Percentiles rank a stretch among this genome's conserved stretches.
Evolutionary conservation across 2,113 vertebrate genomes (phyloP).

Genomic region (Tupaia tana): DNA sequence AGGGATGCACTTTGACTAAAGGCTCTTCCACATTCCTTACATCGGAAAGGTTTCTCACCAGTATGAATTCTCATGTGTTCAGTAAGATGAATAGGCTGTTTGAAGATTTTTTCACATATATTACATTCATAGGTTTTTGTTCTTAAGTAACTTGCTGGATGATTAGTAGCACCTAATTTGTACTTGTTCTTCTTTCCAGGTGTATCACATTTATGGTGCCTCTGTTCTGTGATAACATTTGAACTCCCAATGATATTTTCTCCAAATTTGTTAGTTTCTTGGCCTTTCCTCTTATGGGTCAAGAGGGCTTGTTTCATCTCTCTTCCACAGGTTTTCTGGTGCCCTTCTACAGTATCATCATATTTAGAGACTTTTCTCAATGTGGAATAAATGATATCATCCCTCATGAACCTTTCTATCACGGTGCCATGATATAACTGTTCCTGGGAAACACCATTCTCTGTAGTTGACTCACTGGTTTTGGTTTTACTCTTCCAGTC

Average conservation of each 20-base stretch:
- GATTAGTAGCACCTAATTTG: conserved; percentile 62
- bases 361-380: conserved; percentile 53
- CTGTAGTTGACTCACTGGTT: conserved; percentile 30
- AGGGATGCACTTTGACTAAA: conserved; percentile 88
- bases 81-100: conserved; percentile 78
- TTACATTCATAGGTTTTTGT: conserved; percentile 77
- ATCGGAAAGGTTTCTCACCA: conserved; percentile 80
- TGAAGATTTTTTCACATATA: conserved; percentile 81
- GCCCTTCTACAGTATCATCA: conserved; percentile 33
- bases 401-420: conserved; percentile 39
- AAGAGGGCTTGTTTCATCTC: conserved; percentile 39
- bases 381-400: conserved; percentile 50
- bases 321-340: conserved; percentile 8
- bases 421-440: conserved; percentile 39
- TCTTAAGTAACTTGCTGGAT: conserved; percentile 63
- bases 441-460: conserved; percentile 47
- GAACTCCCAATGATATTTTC: conserved; percentile 51
- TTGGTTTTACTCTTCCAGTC: conserved; percentile 66
- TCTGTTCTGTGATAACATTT: conserved; percentile 67
- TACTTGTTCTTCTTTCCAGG: conserved; percentile 67
- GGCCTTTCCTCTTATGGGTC: conserved; percentile 46
- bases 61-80: conserved; percentile 82
- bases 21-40: conserved; percentile 79
- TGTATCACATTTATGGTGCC: conserved; percentile 59
- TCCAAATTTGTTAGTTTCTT: conserved; percentile 49